phyloP scores from a whole-genome alignment of 2,113 vertebrate genomes.

The Elephas maximus region DNA sequence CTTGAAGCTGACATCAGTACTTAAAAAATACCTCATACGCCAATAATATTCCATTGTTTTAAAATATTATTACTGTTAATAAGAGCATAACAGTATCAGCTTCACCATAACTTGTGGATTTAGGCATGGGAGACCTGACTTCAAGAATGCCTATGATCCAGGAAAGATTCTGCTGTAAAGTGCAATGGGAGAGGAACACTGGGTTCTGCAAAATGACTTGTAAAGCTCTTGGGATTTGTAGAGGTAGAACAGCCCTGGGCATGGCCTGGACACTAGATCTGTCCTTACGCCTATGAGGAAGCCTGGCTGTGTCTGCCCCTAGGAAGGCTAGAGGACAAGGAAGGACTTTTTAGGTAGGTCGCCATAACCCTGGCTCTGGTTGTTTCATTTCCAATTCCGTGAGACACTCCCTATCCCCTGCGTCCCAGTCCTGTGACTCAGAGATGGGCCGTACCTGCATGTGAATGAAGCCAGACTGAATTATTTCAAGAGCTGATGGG shows the following conservation, averaged over 20 bases:
- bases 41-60: conserved; percentile 33
- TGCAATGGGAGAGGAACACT: rapidly evolving
- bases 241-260: no score
- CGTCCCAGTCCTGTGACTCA: neutral
- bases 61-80: conserved; percentile 36
- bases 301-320: neutral
- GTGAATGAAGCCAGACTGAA: neutral
- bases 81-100: neutral
- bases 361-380: neutral
- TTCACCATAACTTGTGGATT: neutral
- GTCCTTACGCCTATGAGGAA: rapidly evolving
- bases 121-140: neutral
- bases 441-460: neutral
- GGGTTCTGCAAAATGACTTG: rapidly evolving
- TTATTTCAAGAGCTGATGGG: conserved; percentile 21
- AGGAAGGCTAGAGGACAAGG: neutral
- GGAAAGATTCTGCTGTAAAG: neutral
- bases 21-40: neutral
- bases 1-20: neutral
- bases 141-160: neutral
- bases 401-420: neutral
- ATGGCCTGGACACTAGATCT: rapidly evolving
- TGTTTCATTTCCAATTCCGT: neutral
- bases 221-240: rapidly evolving
- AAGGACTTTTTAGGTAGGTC: neutral